A percentile compares a stretch with the other conserved stretches of the same genome.
Conservation (phyloP, 2,888 invertebrate genomes). For the Pristionchus maxplancki region DNA sequence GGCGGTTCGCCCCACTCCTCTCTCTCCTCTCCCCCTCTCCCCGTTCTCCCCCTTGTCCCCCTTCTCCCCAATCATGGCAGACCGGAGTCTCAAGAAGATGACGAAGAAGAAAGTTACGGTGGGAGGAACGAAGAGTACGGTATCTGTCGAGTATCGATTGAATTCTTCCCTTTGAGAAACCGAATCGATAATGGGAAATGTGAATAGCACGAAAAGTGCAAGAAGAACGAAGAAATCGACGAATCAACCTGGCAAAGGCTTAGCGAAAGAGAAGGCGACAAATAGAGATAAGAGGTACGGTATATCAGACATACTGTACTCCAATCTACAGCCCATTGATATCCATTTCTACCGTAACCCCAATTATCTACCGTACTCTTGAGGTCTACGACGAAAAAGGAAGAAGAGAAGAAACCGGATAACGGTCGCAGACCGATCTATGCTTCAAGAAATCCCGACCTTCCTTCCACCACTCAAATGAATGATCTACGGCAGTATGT, state of each 20-base stretch:
- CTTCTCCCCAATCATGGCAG: not conserved
- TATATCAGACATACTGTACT: not conserved
- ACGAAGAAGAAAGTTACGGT: not conserved
- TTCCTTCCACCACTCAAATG: not conserved
- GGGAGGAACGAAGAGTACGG: not conserved
- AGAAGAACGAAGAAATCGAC: not conserved
- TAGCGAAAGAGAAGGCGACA: not conserved
- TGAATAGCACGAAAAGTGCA: not conserved
- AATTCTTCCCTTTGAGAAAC: not conserved
- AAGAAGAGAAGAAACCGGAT: not conserved
- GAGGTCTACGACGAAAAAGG: not conserved
- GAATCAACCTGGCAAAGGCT: not conserved
- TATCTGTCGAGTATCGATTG: not conserved
- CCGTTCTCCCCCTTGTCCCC: not conserved
- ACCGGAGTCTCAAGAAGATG: not conserved
- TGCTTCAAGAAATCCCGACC: not conserved
- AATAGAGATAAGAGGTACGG: conserved; percentile 5
- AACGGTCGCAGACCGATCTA: not conserved
- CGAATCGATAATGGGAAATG: not conserved
- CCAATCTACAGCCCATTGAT: not conserved
- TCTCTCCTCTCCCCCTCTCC: not conserved
- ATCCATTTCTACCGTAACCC: not conserved
- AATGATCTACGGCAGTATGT: not conserved
- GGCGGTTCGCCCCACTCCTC: not conserved
- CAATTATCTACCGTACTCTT: not conserved